Percentiles rank a stretch among this genome's conserved stretches.
Evolutionary conservation across 2,797 vertebrate species (phyloP).

Genomic region (Anguilla marmorata): DNA sequence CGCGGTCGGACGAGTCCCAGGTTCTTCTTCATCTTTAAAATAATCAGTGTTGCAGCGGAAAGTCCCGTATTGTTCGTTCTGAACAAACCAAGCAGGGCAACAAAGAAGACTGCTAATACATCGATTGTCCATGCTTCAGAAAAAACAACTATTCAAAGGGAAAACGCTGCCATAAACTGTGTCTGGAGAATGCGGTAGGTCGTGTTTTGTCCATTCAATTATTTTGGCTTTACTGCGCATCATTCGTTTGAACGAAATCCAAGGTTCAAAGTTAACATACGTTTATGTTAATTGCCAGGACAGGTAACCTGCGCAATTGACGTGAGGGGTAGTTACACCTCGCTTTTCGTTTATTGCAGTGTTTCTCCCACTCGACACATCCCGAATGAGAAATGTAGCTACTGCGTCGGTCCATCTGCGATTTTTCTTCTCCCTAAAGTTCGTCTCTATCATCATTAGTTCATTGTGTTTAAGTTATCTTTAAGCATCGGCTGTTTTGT

Average conservation of each 20-base stretch:
- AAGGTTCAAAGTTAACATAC: slow-evolving; percentile 29
- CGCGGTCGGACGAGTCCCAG: slow-evolving; percentile 44
- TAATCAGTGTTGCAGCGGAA: slow-evolving; percentile 43
- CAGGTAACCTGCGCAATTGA: slow-evolving; percentile 29
- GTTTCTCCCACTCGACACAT: background rate
- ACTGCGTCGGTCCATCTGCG: background rate
- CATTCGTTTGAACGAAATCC: background rate
- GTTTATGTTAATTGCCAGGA: slow-evolving; percentile 4
- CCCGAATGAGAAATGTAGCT: background rate
- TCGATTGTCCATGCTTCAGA: background rate
- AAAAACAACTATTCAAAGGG: slow-evolving; percentile 31
- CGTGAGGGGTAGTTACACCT: background rate
- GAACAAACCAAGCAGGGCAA: slow-evolving; percentile 64
- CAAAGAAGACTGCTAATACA: slow-evolving; percentile 35
- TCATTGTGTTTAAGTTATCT: background rate
- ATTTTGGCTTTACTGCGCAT: background rate
- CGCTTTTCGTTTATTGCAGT: slow-evolving; percentile 2
- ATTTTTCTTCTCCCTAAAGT: background rate
- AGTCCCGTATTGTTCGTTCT: slow-evolving; percentile 33
- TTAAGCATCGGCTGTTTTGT: background rate
- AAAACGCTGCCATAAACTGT: slow-evolving; percentile 48
- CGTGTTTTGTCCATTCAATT: slow-evolving; percentile 9
- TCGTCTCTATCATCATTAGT: background rate
- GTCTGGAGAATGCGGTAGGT: slow-evolving; percentile 59
- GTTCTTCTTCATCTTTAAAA: slow-evolving; percentile 53